Evolutionary conservation across 2,888 invertebrate species (phyloP), one percentile per base, ranked within the genome.

Genomic region (Scaptomyza caliginosa): DNA sequence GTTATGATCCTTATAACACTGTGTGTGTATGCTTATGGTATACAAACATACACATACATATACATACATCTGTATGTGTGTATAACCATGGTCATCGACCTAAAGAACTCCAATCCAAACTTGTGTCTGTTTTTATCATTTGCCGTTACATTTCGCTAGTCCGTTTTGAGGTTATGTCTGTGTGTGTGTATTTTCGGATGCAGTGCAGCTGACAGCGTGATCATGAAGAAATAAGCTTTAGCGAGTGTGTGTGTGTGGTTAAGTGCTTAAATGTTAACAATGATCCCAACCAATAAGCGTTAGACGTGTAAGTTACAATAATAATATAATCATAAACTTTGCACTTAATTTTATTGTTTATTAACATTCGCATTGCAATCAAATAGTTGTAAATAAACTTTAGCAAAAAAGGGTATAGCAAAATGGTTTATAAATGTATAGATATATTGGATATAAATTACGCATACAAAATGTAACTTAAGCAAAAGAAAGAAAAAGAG

Each of bases 251-350:
- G 24, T 42, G 32, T 54, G 21, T 52, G 40, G 34, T 49, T 21
- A 21, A 42, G 38, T 57, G 52, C 21, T 24, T 21, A 40, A 43
- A 46, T 28, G 28, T n/a, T 30, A 28, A 30, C 26, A 11, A 32
- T 50, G 30, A 42, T 45, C 59, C 65, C 60, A 60, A 60, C 71
- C 56, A 54, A 75, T 48, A 51, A 60, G 30, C 24, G 38, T 19
- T 38, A 48, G 28, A 17, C 40, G 52, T 42, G 55, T 54, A 64
- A 65, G 46, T 50, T 57, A 67, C 45, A 67, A 64, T 64, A 42
- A 74, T 49, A 55, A 68, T 36, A 64, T 70, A 39, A 70, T n/a
- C n/a, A 56, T 39, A 42, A 80, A 45, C 50, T 65, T 68, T 69
- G 42, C 57, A 57, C 52, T 65, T 55, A 42, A 34, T 57, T 75